Evolutionary conservation across 2,113 vertebrate species (phyloP).

Genomic region (Scopus umbretta): DNA sequence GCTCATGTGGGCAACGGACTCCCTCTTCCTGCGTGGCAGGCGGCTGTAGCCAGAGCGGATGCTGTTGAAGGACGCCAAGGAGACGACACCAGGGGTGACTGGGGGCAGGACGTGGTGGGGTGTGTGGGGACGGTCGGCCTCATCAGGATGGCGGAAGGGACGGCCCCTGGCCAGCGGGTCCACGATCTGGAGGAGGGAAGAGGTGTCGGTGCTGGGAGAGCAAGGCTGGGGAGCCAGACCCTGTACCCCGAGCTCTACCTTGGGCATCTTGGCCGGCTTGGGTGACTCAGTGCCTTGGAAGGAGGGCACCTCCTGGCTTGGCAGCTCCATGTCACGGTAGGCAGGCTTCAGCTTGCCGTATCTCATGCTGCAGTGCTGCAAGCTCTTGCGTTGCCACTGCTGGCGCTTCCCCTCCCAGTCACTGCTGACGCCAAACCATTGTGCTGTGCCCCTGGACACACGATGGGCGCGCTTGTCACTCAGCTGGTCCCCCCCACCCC

Average conservation of each 20-base stretch:
- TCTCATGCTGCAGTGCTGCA: conserved; percentile 91
- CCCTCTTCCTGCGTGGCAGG: conserved; percentile 83
- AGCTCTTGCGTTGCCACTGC: conserved; percentile 89
- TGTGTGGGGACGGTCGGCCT: conserved; percentile 80
- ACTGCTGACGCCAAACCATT: conserved; percentile 91
- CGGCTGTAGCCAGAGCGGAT: conserved; percentile 78
- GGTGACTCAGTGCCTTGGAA: conserved; percentile 85
- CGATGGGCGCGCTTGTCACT: fast-evolving
- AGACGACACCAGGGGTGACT: conserved; percentile 80
- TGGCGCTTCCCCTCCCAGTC: conserved; percentile 89
- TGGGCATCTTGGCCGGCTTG: conserved; percentile 82
- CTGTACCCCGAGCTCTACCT: conserved; percentile 60
- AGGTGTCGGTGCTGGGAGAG: not conserved
- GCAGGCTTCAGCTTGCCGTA: conserved; percentile 91
- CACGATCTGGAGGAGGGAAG: conserved; percentile 76
- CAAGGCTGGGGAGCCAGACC: fast-evolving
- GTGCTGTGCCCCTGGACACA: conserved; percentile 78
- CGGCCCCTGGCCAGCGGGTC: conserved; percentile 90
- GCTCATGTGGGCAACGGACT: conserved; percentile 94
- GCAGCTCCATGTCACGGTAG: conserved; percentile 83
- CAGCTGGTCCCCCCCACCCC: too few species aligned
- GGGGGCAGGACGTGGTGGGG: conserved; percentile 75
- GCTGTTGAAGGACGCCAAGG: conserved; percentile 88
- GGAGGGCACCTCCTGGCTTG: conserved; percentile 79
- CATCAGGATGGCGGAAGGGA: conserved; percentile 86